Conservation (phyloP, 1,140 invertebrate genomes). For the Drosophila littoralis region DNA sequence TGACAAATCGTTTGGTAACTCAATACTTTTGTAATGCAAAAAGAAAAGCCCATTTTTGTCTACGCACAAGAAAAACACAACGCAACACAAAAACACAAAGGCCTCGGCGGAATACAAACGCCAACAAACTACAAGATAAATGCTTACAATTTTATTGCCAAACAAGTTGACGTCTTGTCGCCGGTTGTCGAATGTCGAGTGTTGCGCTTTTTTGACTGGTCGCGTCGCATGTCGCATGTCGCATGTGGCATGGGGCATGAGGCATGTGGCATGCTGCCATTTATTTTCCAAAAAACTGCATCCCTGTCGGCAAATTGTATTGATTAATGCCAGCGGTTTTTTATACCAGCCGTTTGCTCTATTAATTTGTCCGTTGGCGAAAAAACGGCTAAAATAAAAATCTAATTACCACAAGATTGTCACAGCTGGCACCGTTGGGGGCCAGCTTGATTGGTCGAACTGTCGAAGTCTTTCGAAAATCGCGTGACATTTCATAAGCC, state of each 20-base stretch:
- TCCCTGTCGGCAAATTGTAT: conserved; percentile 60
- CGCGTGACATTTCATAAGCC: conserved; percentile 73
- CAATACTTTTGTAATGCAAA: conserved; percentile 80
- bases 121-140: conserved; percentile 68
- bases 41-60: conserved; percentile 66
- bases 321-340: conserved; percentile 71
- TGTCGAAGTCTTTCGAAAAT: conserved; percentile 70
- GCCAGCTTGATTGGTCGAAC: conserved; percentile 48
- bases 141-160: conserved; percentile 80
- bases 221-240: conserved; percentile 14
- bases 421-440: conserved; percentile 74
- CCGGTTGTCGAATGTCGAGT: conserved; percentile 32
- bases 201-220: conserved; percentile 36
- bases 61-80: conserved; percentile 59
- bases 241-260: too few relatives aligned
- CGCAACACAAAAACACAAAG: conserved; percentile 35
- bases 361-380: conserved; percentile 64
- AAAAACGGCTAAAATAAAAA: conserved; percentile 57
- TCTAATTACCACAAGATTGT: conserved; percentile 77
- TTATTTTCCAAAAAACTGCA: conserved; percentile 62
- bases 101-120: conserved; percentile 24
- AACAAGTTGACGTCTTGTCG: conserved; percentile 70
- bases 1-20: conserved; percentile 79
- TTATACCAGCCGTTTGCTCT: conserved; percentile 28
- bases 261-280: conserved; percentile 35